These are phyloP conservation scores for Plutomurus gul DNA, from an alignment of 1,140 invertebrate genomes.

Conservation along the genomic window DNA sequence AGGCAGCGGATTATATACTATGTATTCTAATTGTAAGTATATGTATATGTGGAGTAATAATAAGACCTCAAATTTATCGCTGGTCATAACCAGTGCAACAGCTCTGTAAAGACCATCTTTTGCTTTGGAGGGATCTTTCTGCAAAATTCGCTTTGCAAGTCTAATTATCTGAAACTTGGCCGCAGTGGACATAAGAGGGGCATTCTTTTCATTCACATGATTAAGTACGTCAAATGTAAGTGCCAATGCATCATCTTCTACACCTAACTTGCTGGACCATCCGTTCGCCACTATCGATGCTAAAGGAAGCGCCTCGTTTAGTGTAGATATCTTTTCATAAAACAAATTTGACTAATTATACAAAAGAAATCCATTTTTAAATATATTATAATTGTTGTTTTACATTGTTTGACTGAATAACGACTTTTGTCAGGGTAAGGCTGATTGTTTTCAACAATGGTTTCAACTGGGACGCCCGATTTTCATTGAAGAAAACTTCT, in stretches of 20 bases:
- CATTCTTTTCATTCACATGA: slow-evolving; percentile 17
- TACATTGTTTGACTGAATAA: background rate
- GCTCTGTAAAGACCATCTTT: background rate
- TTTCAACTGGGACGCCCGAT: background rate
- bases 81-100: background rate
- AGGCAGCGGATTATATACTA: no score
- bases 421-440: slow-evolving; percentile 25
- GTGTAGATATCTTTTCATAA: background rate
- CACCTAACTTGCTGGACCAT: background rate
- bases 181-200: background rate
- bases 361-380: background rate
- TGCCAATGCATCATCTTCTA: background rate
- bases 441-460: background rate
- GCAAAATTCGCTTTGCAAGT: background rate
- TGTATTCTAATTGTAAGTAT: no score
- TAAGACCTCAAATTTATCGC: background rate
- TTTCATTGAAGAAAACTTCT: background rate
- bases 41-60: no score
- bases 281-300: background rate
- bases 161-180: background rate
- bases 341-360: background rate
- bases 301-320: background rate
- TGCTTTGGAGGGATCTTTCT: background rate
- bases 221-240: background rate
- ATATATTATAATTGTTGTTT: background rate